A percentile compares a stretch with the other conserved stretches of the same genome.
Conservation (phyloP, 1,140 invertebrate genomes). For the Heliconius hermathena region DNA sequence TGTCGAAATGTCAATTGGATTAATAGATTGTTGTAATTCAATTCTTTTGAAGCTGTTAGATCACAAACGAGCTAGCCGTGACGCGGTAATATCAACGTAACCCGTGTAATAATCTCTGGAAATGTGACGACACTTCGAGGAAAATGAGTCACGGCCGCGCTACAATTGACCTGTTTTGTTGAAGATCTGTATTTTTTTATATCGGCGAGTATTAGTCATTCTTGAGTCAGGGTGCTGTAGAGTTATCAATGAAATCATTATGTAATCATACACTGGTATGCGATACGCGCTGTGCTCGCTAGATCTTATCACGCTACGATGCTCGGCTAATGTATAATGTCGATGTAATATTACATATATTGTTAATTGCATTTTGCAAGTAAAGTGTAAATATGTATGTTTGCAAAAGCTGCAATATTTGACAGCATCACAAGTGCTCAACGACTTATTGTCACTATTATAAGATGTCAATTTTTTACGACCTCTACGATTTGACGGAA, state of each 20-base stretch:
- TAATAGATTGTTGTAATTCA: conserved; percentile 22
- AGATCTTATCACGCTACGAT: conserved; percentile 14
- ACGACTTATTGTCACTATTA: too few species aligned
- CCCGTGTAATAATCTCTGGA: conserved; percentile 54
- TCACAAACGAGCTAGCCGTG: conserved; percentile 7
- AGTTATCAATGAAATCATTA: conserved; percentile 66
- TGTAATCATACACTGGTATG: conserved; percentile 43
- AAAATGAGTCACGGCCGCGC: conserved; percentile 58
- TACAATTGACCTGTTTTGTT: conserved; percentile 65
- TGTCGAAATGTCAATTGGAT: conserved; percentile 30
- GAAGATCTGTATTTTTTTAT: conserved; percentile 59
- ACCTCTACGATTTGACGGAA: too few species aligned
- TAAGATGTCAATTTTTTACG: too few species aligned
- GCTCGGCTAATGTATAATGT: neutral
- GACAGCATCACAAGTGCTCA: too few species aligned
- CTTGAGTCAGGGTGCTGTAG: conserved; percentile 46
- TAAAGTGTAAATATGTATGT: neutral
- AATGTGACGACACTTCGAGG: conserved; percentile 65
- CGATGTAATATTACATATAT: too few species aligned
- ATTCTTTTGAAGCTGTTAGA: conserved; percentile 9
- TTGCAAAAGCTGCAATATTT: too few species aligned
- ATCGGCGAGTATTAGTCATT: conserved; percentile 63
- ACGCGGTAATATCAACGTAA: conserved; percentile 32
- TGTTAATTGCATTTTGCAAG: neutral
- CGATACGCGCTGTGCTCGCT: neutral